phyloP scores from a whole-genome alignment of 2,797 vertebrate genomes.

The Poecile montanus region DNA sequence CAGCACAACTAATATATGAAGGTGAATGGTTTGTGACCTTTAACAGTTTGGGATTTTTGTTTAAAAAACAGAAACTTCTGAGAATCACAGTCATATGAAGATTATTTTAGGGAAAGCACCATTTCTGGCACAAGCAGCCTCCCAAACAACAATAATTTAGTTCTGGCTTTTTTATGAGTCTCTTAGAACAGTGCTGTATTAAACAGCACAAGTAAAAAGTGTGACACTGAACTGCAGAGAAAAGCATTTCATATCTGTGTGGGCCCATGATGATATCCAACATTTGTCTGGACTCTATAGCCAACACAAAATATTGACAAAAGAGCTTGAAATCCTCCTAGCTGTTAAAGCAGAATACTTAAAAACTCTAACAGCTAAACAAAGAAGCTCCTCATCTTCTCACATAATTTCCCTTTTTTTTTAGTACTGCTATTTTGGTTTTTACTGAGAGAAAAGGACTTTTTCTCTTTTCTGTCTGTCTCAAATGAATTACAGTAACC shows the following conservation, averaged over 20 bases:
- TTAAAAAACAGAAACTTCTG: not conserved
- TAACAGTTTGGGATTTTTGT: not conserved
- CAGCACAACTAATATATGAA: not conserved
- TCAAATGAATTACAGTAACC: not conserved
- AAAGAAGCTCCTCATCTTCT: not conserved
- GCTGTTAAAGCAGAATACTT: not conserved
- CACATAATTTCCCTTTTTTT: not conserved
- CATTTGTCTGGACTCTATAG: not conserved
- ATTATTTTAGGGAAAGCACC: not conserved
- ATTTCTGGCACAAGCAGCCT: not conserved
- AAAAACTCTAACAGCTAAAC: not conserved
- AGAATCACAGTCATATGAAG: constrained; percentile 14
- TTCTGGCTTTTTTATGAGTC: not conserved
- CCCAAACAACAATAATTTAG: not conserved
- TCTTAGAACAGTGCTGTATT: not conserved
- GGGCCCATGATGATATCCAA: not conserved
- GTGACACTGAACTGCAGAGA: not conserved
- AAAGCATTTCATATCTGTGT: not conserved
- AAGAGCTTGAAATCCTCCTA: not conserved
- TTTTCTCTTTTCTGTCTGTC: not conserved
- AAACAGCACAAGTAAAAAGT: not conserved
- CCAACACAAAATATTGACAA: not conserved
- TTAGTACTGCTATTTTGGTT: not conserved
- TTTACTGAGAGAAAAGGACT: not conserved
- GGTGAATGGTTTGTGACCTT: not conserved